Conservation (phyloP, 2,888 invertebrate genomes). For the Sinohyriopsis cumingii region DNA sequence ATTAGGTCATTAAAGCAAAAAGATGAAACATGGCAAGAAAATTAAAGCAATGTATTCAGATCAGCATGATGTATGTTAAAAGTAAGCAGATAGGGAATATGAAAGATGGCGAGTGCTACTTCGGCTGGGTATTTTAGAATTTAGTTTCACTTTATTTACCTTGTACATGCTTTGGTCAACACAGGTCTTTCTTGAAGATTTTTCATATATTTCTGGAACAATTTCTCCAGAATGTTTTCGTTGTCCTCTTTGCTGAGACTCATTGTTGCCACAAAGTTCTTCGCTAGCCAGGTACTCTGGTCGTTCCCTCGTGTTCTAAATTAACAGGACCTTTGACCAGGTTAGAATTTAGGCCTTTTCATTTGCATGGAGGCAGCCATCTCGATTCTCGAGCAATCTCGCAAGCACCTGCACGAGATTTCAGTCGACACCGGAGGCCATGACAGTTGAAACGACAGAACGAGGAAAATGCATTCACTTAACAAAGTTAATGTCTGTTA, state of each 20-base stretch:
- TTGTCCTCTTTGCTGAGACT: conserved; percentile 53
- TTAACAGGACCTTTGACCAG: too few species aligned
- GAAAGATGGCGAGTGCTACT: too few species aligned
- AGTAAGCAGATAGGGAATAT: too few species aligned
- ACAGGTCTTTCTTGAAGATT: conserved; percentile 51
- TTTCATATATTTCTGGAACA: conserved; percentile 47
- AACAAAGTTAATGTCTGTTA: too few species aligned
- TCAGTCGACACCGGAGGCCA: conserved; percentile 7
- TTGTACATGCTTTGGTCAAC: conserved; percentile 58
- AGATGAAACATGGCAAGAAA: too few species aligned
- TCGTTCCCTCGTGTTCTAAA: conserved; percentile 1
- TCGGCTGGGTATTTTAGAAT: too few species aligned
- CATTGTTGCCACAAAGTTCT: conserved; percentile 31
- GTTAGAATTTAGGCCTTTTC: too few species aligned
- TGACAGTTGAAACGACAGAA: conserved; percentile 4
- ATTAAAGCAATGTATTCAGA: too few species aligned
- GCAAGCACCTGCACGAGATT: not conserved
- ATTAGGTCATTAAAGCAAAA: too few species aligned
- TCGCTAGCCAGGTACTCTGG: not conserved
- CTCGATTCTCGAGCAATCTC: conserved; percentile 19
- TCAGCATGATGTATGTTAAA: too few species aligned
- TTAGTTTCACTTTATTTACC: conserved; percentile 27
- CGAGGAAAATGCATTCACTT: too few species aligned
- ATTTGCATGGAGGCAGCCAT: conserved; percentile 23
- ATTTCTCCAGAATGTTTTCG: conserved; percentile 42